Evolutionary conservation across 1,140 invertebrate genomes (phyloP).

Genomic region (Calliphora vicina): DNA sequence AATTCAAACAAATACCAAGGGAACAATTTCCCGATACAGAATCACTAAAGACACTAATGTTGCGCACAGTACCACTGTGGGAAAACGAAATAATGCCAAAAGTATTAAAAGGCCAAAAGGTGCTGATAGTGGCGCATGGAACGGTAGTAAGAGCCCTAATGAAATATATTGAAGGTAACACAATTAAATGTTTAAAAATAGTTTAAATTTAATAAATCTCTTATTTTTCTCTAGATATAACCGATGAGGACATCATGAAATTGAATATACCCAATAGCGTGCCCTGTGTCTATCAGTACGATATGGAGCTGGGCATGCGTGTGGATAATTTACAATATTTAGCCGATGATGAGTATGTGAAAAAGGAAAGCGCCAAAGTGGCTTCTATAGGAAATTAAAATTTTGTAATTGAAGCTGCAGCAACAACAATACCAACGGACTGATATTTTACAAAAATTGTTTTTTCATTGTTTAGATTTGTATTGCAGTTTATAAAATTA

Average conservation of each 20-base stretch:
- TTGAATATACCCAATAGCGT: conserved; percentile 80
- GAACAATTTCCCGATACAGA: conserved; percentile 71
- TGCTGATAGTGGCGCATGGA: conserved; percentile 76
- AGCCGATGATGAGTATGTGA: conserved; percentile 72
- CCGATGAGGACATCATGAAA: conserved; percentile 71
- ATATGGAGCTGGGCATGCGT: conserved; percentile 68
- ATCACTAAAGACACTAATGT: conserved; percentile 73
- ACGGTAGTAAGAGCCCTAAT: conserved; percentile 75
- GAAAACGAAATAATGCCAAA: conserved; percentile 71
- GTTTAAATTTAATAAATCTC: neutral
- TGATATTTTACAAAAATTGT: no score
- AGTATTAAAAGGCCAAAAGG: conserved; percentile 69
- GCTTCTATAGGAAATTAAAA: conserved; percentile 56
- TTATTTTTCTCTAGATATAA: conserved; percentile 63
- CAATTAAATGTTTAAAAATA: neutral
- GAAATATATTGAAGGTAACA: conserved; percentile 72
- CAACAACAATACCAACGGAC: neutral
- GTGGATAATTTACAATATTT: conserved; percentile 70
- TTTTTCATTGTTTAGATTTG: no score
- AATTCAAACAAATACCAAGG: conserved; percentile 61
- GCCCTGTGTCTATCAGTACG: conserved; percentile 74
- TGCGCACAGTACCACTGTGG: conserved; percentile 73
- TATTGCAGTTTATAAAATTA: no score
- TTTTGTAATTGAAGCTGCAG: no score
- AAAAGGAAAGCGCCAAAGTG: conserved; percentile 68